These are phyloP conservation scores for Urechis unicinctus DNA, from an alignment of 2,888 invertebrate species.

Conservation along the genomic window DNA sequence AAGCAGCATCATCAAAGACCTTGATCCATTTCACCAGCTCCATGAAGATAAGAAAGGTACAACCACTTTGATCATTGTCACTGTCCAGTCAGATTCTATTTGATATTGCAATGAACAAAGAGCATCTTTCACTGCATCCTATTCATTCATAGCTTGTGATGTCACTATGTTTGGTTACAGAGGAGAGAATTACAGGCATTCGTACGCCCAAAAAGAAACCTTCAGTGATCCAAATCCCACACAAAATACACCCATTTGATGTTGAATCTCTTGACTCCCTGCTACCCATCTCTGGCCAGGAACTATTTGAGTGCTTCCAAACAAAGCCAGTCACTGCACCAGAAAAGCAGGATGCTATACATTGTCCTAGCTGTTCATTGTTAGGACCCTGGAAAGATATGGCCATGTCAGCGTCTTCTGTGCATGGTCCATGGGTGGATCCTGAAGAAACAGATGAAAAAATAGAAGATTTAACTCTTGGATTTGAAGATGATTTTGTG, in stretches of 20 bases:
- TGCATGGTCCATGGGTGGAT: neutral
- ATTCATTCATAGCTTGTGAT: neutral
- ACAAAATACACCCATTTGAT: slow-evolving; percentile 14
- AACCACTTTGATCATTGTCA: neutral
- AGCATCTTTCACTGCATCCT: neutral
- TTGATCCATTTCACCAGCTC: slow-evolving; percentile 43
- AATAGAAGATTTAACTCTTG: slow-evolving; percentile 13
- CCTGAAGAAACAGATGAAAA: neutral
- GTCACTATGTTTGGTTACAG: neutral
- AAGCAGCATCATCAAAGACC: slow-evolving; percentile 31
- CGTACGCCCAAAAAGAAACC: neutral
- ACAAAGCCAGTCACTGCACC: too few species aligned
- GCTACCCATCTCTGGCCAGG: slow-evolving; percentile 16
- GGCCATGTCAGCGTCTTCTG: neutral
- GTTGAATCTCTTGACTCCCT: slow-evolving; percentile 1
- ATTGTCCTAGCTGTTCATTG: neutral
- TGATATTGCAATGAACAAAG: neutral
- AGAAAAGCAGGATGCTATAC: neutral
- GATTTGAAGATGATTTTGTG: slow-evolving; percentile 33
- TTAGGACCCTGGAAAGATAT: neutral
- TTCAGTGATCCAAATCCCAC: slow-evolving; percentile 12
- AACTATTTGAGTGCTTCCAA: slow-evolving; percentile 22
- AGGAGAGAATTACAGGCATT: neutral
- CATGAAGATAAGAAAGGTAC: slow-evolving; percentile 41
- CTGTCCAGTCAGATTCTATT: too few species aligned